phyloP scores from a whole-genome alignment of 2,113 vertebrate species.

The Acanthisitta chloris region DNA sequence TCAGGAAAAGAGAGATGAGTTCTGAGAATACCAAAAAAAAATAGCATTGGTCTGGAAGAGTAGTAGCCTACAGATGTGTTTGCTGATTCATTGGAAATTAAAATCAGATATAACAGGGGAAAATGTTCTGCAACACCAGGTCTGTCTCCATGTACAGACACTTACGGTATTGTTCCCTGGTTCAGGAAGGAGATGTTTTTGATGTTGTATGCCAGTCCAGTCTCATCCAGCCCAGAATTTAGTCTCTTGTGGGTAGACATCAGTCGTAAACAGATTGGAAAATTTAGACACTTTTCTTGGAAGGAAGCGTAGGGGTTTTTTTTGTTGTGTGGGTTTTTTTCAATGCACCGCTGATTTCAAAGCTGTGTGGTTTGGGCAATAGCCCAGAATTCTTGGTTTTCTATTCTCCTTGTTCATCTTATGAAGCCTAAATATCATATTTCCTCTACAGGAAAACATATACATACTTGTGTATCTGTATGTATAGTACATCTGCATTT shows the following conservation, averaged over 20 bases:
- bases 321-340: background rate
- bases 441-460: background rate
- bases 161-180: background rate
- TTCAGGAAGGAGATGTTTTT: slow-evolving; percentile 21
- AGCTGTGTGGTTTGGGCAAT: slow-evolving; percentile 59
- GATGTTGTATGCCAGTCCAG: background rate
- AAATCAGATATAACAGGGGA: slow-evolving; percentile 34
- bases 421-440: slow-evolving; percentile 4
- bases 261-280: slow-evolving; percentile 52
- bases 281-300: slow-evolving; percentile 51
- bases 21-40: slow-evolving; percentile 11
- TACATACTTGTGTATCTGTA: background rate
- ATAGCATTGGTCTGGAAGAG: background rate
- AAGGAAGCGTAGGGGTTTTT: background rate
- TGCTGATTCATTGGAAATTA: slow-evolving; percentile 30
- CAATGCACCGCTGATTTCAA: slow-evolving; percentile 48
- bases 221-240: slow-evolving; percentile 12
- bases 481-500: background rate
- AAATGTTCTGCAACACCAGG: background rate
- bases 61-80: slow-evolving; percentile 22
- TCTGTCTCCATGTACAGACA: slow-evolving; percentile 11
- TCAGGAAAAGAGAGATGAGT: slow-evolving; percentile 23
- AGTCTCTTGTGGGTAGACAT: slow-evolving; percentile 64
- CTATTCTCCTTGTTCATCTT: slow-evolving; percentile 47
- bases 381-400: slow-evolving; percentile 56